Evolutionary conservation across 2,113 vertebrate genomes (phyloP), one percentile per base, ranked within the genome.

Genomic region (Rallus limicola): DNA sequence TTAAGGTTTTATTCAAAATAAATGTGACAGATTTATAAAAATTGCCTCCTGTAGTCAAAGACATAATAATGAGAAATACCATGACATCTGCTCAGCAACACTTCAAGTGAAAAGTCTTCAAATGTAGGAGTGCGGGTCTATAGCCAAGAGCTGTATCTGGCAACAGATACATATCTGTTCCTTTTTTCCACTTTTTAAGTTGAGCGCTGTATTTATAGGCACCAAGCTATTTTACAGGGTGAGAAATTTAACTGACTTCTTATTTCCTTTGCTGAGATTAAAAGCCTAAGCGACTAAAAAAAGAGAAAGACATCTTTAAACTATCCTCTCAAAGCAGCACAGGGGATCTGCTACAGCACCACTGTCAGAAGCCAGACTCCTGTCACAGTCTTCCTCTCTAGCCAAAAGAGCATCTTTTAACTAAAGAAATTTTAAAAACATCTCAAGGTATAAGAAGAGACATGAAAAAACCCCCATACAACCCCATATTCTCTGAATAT

Each of bases 21-120:
- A 94, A 82, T 17, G 26, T 56, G 55, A 91, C 10, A 62, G n/a
- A 59, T 91, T 68, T 86, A 84, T 74, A 95, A 95, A 96, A 95
- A 40, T 13, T 93, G 19, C 56, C 38, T 92, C 82, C 76, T 84
- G 20, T 33, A 81, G 28, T 94, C 60, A 94, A 88, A 4, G 15
- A 53, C 15, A 93, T 23, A 48, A 60, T 52, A 69, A 33, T 68
- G 59, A 94, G 78, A 95, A 70, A 74, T 55, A 56, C 25, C 40
- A 72, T 77, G 55, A 65, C 13, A 25, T 62, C 50, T 86, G 52
- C 34, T 89, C 71, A 79, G 16, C 36, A 80, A 86, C 58, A 64
- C 31, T 40, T 40, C 26, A 68, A 77, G 24, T 62, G 13, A 79
- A 62, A 91, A 88, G 23, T 59, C 44, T 75, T 92, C 72, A 79